Percentiles rank a stretch among this genome's conserved stretches.
Evolutionary conservation across 2,113 vertebrate species (phyloP).

Genomic region (Theristicus caerulescens): DNA sequence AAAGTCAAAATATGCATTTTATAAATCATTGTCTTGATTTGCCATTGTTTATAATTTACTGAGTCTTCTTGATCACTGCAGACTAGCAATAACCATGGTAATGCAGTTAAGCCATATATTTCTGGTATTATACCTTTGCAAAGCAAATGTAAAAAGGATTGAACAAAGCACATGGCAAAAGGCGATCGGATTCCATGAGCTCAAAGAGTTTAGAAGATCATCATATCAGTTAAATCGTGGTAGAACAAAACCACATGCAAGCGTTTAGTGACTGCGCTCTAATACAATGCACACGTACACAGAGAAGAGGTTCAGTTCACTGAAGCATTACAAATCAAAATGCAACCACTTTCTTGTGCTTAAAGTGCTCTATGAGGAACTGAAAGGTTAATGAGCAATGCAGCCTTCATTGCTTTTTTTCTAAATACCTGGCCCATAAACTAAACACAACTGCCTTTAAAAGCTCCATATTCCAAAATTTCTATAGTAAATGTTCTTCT

Average conservation of each 20-base stretch:
- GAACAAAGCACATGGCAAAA: neutral
- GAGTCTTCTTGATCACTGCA: neutral
- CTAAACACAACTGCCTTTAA: slow-evolving; percentile 30
- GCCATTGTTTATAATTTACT: neutral
- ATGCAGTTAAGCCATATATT: neutral
- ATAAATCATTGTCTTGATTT: neutral
- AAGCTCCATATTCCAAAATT: slow-evolving; percentile 17
- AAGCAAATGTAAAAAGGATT: neutral
- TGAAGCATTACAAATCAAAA: slow-evolving; percentile 46
- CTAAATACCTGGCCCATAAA: slow-evolving; percentile 51
- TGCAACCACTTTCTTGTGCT: neutral
- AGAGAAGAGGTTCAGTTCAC: neutral
- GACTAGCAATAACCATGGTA: neutral
- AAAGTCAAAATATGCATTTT: neutral
- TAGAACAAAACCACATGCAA: slow-evolving; percentile 11
- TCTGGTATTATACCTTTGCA: neutral
- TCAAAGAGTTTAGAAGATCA: neutral
- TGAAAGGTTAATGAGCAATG: slow-evolving; percentile 51
- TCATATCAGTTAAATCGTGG: neutral
- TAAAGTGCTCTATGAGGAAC: neutral
- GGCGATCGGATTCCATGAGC: neutral
- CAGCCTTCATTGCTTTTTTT: neutral
- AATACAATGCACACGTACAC: neutral
- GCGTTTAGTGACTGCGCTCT: neutral
- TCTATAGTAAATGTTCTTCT: slow-evolving; percentile 26